These are phyloP conservation scores for Zeugodacus cucurbitae DNA, from an alignment of 1,140 invertebrate species.

Conservation along the genomic window DNA sequence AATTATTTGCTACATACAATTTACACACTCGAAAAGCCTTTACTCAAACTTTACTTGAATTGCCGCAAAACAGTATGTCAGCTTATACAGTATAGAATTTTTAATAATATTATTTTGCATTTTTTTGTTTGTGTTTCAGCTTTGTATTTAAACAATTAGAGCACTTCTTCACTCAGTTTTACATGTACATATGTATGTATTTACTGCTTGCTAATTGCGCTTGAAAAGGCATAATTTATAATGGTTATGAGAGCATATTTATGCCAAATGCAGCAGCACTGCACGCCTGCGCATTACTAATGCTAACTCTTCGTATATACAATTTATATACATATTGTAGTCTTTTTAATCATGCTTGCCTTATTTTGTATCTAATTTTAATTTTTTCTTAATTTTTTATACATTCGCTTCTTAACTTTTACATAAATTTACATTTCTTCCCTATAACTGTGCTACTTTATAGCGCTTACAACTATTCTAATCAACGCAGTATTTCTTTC, in stretches of 20 bases:
- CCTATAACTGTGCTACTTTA: background rate
- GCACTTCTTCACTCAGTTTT: background rate
- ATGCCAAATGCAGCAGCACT: background rate
- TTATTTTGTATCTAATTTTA: background rate
- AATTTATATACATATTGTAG: background rate
- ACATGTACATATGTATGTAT: background rate
- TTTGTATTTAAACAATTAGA: background rate
- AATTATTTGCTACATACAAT: background rate
- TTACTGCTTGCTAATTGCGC: background rate
- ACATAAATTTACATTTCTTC: background rate
- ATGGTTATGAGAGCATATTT: background rate
- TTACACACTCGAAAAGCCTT: background rate
- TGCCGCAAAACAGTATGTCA: background rate
- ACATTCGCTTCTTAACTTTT: background rate
- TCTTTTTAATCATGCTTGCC: background rate
- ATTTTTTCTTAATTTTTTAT: background rate
- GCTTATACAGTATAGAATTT: background rate
- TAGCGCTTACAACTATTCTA: background rate
- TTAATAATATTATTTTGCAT: background rate
- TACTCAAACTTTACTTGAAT: background rate
- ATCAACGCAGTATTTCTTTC: slow-evolving; percentile 2
- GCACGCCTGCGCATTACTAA: background rate
- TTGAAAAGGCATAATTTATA: background rate
- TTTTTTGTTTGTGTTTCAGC: background rate
- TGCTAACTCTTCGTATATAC: background rate